phyloP scores from a whole-genome alignment of 2,797 vertebrate species.

The Parotocinclus haroldoi region DNA sequence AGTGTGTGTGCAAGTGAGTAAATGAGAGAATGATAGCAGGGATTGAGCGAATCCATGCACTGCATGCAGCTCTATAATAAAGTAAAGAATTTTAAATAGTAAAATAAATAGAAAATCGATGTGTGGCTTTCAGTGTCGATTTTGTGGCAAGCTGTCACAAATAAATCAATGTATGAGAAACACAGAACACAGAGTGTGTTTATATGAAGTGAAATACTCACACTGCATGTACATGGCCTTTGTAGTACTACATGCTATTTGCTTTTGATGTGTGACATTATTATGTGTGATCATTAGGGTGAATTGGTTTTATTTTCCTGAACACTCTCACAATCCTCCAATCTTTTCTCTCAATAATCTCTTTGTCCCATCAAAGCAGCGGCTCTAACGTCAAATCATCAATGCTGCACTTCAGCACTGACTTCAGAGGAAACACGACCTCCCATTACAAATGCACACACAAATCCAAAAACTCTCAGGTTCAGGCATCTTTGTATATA shows the following conservation, averaged over 20 bases:
- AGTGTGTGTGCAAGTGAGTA: too few relatives aligned
- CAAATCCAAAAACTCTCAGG: too few relatives aligned
- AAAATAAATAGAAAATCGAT: too few relatives aligned
- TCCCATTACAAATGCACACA: background rate
- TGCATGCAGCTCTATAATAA: too few relatives aligned
- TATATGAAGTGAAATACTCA: background rate
- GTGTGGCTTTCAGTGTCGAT: too few relatives aligned
- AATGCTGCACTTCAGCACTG: background rate
- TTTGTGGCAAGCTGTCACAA: too few relatives aligned
- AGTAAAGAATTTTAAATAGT: too few relatives aligned
- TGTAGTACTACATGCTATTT: constrained; percentile 1
- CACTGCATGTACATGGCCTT: background rate
- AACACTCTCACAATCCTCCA: background rate
- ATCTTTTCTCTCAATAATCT: constrained; percentile 18
- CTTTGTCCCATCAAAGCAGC: constrained; percentile 35
- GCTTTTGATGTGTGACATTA: constrained; percentile 11
- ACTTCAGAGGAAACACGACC: background rate
- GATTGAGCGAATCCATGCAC: too few relatives aligned
- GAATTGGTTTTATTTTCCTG: constrained; percentile 3
- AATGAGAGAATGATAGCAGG: too few relatives aligned
- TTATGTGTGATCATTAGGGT: background rate
- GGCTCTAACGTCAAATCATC: constrained; percentile 11
- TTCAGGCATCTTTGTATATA: too few relatives aligned
- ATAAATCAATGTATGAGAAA: too few relatives aligned
- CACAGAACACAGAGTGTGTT: background rate